Evolutionary conservation across 2,113 vertebrate species (phyloP).

Genomic region (Junco hyemalis): DNA sequence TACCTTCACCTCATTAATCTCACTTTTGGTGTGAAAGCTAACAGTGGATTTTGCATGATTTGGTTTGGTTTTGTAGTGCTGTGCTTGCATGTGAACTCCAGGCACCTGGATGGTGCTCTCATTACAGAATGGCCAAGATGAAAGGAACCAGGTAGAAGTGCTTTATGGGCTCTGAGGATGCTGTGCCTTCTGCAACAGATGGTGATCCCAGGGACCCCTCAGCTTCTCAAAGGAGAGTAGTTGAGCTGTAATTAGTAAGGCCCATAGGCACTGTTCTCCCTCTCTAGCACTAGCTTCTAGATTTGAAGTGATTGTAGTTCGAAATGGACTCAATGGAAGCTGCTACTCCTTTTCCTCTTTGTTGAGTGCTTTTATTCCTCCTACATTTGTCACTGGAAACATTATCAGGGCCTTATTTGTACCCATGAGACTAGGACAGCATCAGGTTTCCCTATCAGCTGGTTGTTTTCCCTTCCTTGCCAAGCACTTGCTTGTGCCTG

Average conservation of each 20-base stretch:
- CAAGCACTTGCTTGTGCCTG: background rate
- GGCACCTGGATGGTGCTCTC: background rate
- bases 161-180: background rate
- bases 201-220: background rate
- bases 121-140: background rate
- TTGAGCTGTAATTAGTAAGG: background rate
- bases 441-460: background rate
- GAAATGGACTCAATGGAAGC: background rate
- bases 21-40: background rate
- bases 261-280: background rate
- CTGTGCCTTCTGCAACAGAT: background rate
- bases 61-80: slow-evolving; percentile 1
- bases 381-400: background rate
- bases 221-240: background rate
- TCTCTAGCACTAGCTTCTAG: background rate
- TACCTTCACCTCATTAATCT: background rate
- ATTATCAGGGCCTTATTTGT: background rate
- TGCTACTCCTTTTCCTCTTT: background rate
- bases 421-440: background rate
- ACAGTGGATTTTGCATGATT: background rate
- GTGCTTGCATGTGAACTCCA: slow-evolving; percentile 24
- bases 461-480: background rate
- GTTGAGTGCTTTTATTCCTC: background rate
- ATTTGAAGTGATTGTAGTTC: background rate
- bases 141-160: background rate